Evolutionary conservation across 1,140 invertebrate genomes (phyloP), one percentile per base, ranked within the genome.

Genomic region (Procambarus clarkii): DNA sequence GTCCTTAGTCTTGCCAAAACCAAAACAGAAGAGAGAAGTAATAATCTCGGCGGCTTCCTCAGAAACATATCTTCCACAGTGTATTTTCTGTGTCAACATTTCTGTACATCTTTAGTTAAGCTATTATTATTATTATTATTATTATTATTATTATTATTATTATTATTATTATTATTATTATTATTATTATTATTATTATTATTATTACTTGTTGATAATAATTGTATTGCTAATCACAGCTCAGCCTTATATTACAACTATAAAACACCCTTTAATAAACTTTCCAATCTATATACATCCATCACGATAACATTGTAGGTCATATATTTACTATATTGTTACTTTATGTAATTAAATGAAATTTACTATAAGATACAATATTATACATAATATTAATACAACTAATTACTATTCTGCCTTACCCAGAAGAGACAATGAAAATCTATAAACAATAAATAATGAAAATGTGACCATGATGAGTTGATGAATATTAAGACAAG

Each of bases 191-290:
- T 34, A 34, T 34, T 34, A 34, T 34, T 34, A 34, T 34, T 34
- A 34, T 34, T 34, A 34, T 84, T 86, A 44, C 34, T 91, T 64
- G 34, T 64, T 84, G 64, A 79, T 85, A 58, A 34, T 34, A 54
- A 54, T 88, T 80, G 77, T 88, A 91, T 85, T 71, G 82, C 82
- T 91, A 91, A 91, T 91, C 88, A 91, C 88, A 91, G 88, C 88
- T 85, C 88, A 86, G 88, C 88, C 81, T 85, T 91, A 85, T 79
- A 91, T 91, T 91, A 91, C 88, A 91, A 91, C 88, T 91, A 91
- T 91, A 83, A 89, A 91, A 91, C 88, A 60, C 45, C 9, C n/a
- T 48, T 91, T 91, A 34, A 84, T 85, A 85, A 85, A 91, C 82
- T 85, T 85, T 85, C 77, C 88, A 85, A 64, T 82, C 82, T 91